Evolutionary conservation across 2,888 invertebrate genomes (phyloP).

Genomic region (Dysmachus trigonus): DNA sequence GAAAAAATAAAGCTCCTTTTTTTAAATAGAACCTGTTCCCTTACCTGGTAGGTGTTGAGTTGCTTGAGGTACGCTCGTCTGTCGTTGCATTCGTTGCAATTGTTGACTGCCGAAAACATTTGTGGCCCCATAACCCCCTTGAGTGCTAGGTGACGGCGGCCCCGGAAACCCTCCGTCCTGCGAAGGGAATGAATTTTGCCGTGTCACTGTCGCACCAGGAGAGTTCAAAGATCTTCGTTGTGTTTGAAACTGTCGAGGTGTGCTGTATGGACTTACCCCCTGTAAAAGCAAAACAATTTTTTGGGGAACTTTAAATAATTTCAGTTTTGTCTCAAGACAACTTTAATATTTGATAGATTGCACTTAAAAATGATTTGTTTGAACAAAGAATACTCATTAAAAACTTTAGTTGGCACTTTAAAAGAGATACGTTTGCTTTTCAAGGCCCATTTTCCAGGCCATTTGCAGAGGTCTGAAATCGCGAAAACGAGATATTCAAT

Average conservation of each 20-base stretch:
- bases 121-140: conserved; percentile 57
- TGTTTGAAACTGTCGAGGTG: conserved; percentile 60
- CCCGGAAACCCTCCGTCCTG: conserved; percentile 56
- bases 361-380: too few species aligned
- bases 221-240: conserved; percentile 62
- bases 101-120: conserved; percentile 60
- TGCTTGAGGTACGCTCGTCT: conserved; percentile 63
- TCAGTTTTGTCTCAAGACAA: too few species aligned
- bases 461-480: too few species aligned
- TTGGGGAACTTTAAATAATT: too few species aligned
- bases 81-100: conserved; percentile 62
- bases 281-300: conserved; percentile 45
- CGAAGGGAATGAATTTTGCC: conserved; percentile 62
- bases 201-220: conserved; percentile 59
- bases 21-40: not conserved
- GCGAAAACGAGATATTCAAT: too few species aligned
- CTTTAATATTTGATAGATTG: too few species aligned
- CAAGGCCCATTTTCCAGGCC: too few species aligned
- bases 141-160: conserved; percentile 58
- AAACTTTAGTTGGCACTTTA: too few species aligned
- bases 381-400: too few species aligned
- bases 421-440: too few species aligned
- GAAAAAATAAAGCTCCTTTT: not conserved
- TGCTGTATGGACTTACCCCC: conserved; percentile 60
- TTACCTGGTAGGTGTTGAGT: conserved; percentile 65